These are phyloP conservation scores for Dolichotis patagonum DNA, from an alignment of 2,113 vertebrate genomes.

Conservation along the genomic window DNA sequence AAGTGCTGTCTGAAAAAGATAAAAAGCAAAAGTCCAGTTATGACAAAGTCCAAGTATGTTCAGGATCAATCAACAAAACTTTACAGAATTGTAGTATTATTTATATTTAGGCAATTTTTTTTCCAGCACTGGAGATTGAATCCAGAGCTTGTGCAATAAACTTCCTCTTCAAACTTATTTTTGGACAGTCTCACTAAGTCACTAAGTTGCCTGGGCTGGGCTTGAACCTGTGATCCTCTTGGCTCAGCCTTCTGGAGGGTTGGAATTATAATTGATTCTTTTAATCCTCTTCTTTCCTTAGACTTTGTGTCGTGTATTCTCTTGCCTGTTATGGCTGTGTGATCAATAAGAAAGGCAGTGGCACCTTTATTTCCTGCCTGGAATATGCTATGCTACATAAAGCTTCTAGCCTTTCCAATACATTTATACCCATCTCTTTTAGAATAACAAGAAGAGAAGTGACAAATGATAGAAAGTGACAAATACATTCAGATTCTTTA, in stretches of 20 bases:
- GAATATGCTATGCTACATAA: not conserved
- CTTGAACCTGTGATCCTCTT: not conserved
- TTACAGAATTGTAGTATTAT: not conserved
- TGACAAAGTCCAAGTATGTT: not conserved
- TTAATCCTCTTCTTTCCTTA: not conserved
- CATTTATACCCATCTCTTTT: not conserved
- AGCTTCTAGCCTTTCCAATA: slow-evolving; percentile 8
- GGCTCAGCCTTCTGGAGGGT: not conserved
- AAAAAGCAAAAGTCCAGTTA: slow-evolving; percentile 41
- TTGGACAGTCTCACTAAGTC: not conserved
- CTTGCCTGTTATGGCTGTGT: not conserved
- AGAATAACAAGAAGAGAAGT: slow-evolving; percentile 41
- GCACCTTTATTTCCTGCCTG: not conserved
- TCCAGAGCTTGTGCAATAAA: not conserved
- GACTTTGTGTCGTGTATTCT: not conserved
- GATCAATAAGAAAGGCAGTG: not conserved
- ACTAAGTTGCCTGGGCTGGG: not conserved
- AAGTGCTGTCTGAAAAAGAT: slow-evolving; percentile 90
- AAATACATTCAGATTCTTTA: not conserved
- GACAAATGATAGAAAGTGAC: not conserved
- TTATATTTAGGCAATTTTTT: not conserved
- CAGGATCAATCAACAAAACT: not conserved
- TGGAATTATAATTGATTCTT: not conserved
- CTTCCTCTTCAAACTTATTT: not conserved
- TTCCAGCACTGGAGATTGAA: not conserved